A percentile compares a stretch with the other conserved stretches of the same genome.
Evolutionary conservation across 2,113 vertebrate species (phyloP).

Genomic region (Panurus biarmicus): DNA sequence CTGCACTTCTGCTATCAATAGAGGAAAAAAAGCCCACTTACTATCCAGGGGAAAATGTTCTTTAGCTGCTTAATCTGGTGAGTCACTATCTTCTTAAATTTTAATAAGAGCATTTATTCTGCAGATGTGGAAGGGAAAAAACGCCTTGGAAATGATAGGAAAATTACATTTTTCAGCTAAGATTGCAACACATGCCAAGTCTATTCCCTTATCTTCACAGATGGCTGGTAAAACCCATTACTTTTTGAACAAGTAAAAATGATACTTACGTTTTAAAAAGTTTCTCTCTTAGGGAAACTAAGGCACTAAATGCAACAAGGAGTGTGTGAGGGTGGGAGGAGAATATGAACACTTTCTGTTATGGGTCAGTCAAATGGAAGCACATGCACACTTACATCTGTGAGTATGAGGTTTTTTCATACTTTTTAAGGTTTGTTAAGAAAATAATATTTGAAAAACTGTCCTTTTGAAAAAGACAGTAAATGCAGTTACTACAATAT

Average conservation of each 20-base stretch:
- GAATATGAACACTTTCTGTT: conserved; percentile 3
- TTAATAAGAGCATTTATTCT: conserved; percentile 8
- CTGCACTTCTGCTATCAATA: neutral
- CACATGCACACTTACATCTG: conserved; percentile 12
- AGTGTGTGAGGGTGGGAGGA: neutral
- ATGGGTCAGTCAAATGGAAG: neutral
- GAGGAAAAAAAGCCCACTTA: neutral
- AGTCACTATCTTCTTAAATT: conserved; percentile 22
- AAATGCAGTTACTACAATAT: neutral
- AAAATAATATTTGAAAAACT: neutral
- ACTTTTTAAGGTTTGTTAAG: conserved; percentile 4
- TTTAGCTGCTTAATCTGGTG: conserved; percentile 9
- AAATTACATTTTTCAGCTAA: conserved; percentile 23
- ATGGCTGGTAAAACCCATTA: conserved; percentile 12
- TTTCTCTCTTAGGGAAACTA: conserved; percentile 33
- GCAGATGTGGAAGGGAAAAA: neutral
- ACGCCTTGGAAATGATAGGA: neutral
- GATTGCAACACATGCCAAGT: neutral
- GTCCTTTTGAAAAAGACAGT: neutral
- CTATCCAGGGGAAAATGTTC: neutral
- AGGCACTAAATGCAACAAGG: neutral
- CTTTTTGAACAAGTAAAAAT: conserved; percentile 3
- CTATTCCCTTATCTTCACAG: conserved; percentile 31
- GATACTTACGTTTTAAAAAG: neutral
- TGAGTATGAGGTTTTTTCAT: neutral